Evolutionary conservation across 2,888 invertebrate species (phyloP).

Genomic region (Latrodectus elegans): DNA sequence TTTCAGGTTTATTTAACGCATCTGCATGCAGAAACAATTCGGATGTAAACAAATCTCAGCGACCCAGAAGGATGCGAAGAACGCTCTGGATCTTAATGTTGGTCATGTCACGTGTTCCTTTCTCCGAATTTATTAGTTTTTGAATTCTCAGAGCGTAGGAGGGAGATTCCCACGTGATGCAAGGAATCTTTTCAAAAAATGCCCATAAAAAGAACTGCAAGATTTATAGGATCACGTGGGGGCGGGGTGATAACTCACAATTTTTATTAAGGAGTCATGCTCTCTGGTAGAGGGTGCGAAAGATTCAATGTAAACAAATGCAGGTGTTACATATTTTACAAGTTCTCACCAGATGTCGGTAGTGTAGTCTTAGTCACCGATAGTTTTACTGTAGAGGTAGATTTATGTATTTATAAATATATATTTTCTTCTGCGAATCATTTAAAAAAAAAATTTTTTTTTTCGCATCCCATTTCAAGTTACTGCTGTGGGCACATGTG

Average conservation of each 20-base stretch:
- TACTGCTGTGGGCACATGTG: too few relatives aligned
- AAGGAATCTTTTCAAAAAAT: conserved; percentile 22
- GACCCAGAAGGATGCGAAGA: too few relatives aligned
- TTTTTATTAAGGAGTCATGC: conserved; percentile 52
- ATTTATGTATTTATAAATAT: too few relatives aligned
- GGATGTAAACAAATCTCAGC: background rate
- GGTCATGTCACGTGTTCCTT: background rate
- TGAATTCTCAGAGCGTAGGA: conserved; percentile 15
- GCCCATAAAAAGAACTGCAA: conserved; percentile 31
- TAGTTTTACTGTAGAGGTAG: background rate
- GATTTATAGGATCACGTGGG: conserved; percentile 61
- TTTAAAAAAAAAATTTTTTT: too few relatives aligned
- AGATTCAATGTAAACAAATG: conserved; percentile 54
- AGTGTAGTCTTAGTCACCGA: conserved; percentile 3
- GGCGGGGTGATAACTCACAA: conserved; percentile 44
- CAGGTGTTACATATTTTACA: conserved; percentile 58
- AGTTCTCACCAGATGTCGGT: conserved; percentile 44
- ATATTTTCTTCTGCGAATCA: too few relatives aligned
- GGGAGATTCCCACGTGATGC: conserved; percentile 16
- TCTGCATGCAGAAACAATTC: too few relatives aligned
- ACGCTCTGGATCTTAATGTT: background rate
- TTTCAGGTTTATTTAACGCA: too few relatives aligned
- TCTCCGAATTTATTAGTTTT: background rate
- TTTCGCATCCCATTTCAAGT: too few relatives aligned
- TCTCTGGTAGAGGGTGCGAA: conserved; percentile 30